phyloP scores from a whole-genome alignment of 2,888 invertebrate species.

The Sinelater perroti region DNA sequence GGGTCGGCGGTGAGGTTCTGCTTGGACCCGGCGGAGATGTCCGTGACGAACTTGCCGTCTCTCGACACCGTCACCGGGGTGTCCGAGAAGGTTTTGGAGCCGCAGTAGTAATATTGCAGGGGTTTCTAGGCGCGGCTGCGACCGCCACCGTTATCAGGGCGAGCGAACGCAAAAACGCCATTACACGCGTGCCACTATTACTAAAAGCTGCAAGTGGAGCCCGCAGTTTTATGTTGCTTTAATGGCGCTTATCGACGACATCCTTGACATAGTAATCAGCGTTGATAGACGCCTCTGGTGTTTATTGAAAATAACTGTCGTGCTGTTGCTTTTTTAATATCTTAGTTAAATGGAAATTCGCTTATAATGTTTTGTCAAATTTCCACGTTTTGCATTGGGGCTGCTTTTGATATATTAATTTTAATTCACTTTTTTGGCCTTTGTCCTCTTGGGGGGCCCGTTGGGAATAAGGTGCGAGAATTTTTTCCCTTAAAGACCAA shows the following conservation, averaged over 20 bases:
- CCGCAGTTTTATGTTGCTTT: neutral
- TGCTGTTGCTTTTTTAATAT: too few relatives aligned
- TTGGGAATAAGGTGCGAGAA: too few relatives aligned
- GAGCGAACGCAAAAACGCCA: neutral
- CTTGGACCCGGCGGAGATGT: conserved; percentile 14
- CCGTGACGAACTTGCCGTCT: conserved; percentile 26
- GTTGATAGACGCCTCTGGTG: too few relatives aligned
- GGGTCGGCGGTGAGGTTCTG: conserved; percentile 29
- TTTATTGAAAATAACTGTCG: too few relatives aligned
- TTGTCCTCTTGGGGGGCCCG: too few relatives aligned
- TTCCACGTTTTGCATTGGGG: too few relatives aligned
- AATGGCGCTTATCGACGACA: conserved; percentile 11
- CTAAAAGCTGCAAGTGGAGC: neutral
- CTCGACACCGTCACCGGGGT: conserved; percentile 27
- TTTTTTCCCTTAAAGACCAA: too few relatives aligned
- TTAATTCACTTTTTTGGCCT: too few relatives aligned
- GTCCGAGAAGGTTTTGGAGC: conserved; percentile 21
- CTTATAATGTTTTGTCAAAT: too few relatives aligned
- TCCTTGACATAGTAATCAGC: conserved; percentile 28
- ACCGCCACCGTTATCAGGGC: neutral
- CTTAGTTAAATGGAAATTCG: too few relatives aligned
- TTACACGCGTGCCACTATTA: neutral
- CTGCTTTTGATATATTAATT: too few relatives aligned
- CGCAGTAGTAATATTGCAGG: conserved; percentile 27
- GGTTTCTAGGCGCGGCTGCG: conserved; percentile 5